phyloP scores from a whole-genome alignment of 2,797 vertebrate genomes.

The Macropus fuliginosus region DNA sequence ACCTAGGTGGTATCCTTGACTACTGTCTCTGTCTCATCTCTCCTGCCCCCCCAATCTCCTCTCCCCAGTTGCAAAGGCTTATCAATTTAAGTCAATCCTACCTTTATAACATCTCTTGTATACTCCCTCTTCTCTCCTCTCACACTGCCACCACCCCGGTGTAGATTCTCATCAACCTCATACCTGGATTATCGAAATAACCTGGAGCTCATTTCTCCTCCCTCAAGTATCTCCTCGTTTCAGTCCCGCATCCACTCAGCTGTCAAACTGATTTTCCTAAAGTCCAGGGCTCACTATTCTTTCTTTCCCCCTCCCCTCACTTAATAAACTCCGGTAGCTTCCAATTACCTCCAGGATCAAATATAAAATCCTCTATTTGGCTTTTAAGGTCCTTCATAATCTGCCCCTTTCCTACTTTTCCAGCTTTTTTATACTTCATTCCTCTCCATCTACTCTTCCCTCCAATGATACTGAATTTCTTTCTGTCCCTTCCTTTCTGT shows the following conservation, averaged over 20 bases:
- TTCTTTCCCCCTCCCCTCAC: not conserved
- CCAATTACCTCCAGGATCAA: not conserved
- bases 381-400: not conserved
- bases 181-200: not conserved
- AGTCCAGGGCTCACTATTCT: not conserved
- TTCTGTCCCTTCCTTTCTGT: not conserved
- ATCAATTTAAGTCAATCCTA: not conserved
- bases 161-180: not conserved
- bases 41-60: not conserved
- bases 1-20: not conserved
- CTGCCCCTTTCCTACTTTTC: not conserved
- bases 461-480: not conserved
- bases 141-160: not conserved
- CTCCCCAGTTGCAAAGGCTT: not conserved
- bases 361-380: not conserved
- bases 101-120: not conserved
- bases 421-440: not conserved
- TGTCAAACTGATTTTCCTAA: not conserved
- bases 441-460: not conserved
- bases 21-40: not conserved
- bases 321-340: not conserved
- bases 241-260: not conserved
- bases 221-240: not conserved
- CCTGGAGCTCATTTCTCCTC: not conserved
- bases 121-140: not conserved